A percentile compares a stretch with the other conserved stretches of the same genome.
These are phyloP conservation scores for Chelon auratus DNA, from an alignment of 2,797 vertebrate species.

Conservation along the genomic window DNA sequence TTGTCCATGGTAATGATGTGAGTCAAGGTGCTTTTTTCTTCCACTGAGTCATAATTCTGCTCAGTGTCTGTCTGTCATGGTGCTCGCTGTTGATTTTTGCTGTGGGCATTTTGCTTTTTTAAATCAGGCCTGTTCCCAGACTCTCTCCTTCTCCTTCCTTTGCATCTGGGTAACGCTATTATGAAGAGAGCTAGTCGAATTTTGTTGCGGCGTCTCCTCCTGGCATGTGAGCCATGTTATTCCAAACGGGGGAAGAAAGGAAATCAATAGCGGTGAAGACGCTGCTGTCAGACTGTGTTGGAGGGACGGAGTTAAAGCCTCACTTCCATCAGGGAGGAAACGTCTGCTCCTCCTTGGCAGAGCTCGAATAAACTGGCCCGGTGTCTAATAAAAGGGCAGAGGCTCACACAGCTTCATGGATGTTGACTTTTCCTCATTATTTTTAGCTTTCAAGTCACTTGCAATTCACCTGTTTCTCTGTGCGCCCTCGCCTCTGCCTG, in stretches of 20 bases:
- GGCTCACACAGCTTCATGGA: constrained; percentile 10
- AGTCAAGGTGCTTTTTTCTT: background rate
- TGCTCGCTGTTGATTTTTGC: constrained; percentile 36
- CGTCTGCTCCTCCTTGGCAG: constrained; percentile 23
- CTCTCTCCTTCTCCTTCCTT: constrained; percentile 19
- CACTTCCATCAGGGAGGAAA: constrained; percentile 49
- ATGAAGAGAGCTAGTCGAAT: constrained; percentile 43
- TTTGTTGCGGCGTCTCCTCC: constrained; percentile 41
- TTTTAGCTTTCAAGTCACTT: constrained; percentile 39
- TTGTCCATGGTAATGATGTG: background rate
- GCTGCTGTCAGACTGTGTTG: constrained; percentile 63
- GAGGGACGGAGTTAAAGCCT: constrained; percentile 37
- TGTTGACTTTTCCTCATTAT: constrained; percentile 34
- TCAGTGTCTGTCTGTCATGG: background rate
- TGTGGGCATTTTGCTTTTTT: constrained; percentile 20
- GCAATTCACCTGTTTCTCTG: constrained; percentile 42
- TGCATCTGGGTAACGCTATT: constrained; percentile 53
- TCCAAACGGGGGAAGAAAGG: constrained; percentile 67
- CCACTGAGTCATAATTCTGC: background rate
- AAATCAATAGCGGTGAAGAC: constrained; percentile 76
- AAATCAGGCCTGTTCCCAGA: constrained; percentile 32
- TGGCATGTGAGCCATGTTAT: constrained; percentile 62
- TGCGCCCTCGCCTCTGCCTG: constrained; percentile 9
- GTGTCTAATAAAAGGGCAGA: constrained; percentile 39
- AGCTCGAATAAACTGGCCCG: constrained; percentile 41